phyloP scores from a whole-genome alignment of 2,888 invertebrate genomes.

The Lissocephala sabroskyi region DNA sequence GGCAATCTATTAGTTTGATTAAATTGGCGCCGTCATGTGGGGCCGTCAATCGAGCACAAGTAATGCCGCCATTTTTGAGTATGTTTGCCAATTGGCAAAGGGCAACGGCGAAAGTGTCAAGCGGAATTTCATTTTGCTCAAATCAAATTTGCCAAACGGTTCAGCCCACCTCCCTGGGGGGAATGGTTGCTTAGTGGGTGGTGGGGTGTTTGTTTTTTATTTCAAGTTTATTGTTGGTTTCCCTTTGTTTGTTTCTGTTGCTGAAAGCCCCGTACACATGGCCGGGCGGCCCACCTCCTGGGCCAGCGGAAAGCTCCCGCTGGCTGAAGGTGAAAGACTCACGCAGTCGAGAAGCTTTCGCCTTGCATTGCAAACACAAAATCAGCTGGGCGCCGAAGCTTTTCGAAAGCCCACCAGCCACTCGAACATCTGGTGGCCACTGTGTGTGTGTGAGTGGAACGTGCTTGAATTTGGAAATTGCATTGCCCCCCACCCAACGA shows the following conservation, averaged over 20 bases:
- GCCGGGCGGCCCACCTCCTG: conserved; percentile 1
- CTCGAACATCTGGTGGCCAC: conserved; percentile 50
- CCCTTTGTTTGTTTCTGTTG: neutral
- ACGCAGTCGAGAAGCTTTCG: no score
- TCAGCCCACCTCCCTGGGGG: no score
- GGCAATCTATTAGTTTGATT: no score
- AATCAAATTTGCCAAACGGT: conserved; percentile 5
- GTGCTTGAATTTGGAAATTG: neutral
- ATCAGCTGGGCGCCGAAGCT: conserved; percentile 51
- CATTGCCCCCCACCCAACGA: neutral
- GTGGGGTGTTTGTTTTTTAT: neutral
- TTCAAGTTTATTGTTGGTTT: neutral
- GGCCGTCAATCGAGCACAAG: no score
- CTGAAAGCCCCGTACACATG: conserved; percentile 14
- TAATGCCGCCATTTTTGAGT: no score
- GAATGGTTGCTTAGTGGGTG: neutral
- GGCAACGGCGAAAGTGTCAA: neutral
- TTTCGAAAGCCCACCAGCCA: conserved; percentile 51
- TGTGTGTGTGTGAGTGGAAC: conserved; percentile 5
- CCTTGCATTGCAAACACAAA: conserved; percentile 37
- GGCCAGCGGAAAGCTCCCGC: neutral
- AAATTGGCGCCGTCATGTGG: no score
- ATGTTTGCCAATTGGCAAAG: no score
- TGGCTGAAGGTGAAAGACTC: conserved; percentile 2
- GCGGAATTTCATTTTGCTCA: neutral